Percentiles rank a stretch among this genome's conserved stretches.
These are phyloP conservation scores for Ormyrus pomaceus DNA, from an alignment of 2,888 invertebrate species.

Conservation along the genomic window DNA sequence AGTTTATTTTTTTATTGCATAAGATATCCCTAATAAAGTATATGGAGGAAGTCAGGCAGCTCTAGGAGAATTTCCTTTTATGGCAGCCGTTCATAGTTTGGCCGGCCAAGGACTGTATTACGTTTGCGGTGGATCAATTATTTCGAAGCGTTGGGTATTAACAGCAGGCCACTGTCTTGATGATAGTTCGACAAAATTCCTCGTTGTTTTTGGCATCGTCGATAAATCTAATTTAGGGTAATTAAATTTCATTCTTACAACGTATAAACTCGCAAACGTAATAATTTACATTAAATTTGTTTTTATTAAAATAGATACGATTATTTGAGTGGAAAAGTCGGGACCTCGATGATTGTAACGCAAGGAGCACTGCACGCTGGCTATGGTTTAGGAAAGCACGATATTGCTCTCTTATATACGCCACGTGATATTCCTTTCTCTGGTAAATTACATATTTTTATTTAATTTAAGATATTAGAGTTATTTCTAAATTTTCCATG, in stretches of 20 bases:
- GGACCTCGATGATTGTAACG: slow-evolving; percentile 58
- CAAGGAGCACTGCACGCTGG: slow-evolving; percentile 57
- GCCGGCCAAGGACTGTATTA: slow-evolving; percentile 28
- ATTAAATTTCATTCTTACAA: neutral
- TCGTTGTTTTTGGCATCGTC: slow-evolving; percentile 60
- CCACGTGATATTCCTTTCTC: slow-evolving; percentile 61
- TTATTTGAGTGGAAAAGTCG: slow-evolving; percentile 56
- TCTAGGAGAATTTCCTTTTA: slow-evolving; percentile 62
- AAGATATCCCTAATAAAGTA: slow-evolving; percentile 36
- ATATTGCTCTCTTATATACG: slow-evolving; percentile 62
- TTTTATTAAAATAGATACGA: slow-evolving; percentile 46
- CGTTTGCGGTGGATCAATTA: slow-evolving; percentile 63
- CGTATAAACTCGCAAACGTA: neutral
- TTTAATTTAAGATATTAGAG: too few species aligned
- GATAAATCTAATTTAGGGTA: slow-evolving; percentile 57
- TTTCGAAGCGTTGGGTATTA: slow-evolving; percentile 63
- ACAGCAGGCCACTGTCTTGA: slow-evolving; percentile 64
- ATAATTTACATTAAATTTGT: neutral
- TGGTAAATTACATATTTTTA: slow-evolving; percentile 53
- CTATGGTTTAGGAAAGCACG: slow-evolving; percentile 55
- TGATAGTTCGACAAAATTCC: slow-evolving; percentile 45
- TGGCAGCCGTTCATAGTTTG: slow-evolving; percentile 62
- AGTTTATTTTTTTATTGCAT: neutral
- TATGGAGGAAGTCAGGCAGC: slow-evolving; percentile 59
- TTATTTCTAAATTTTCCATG: too few species aligned